These are phyloP conservation scores for Ceratina japonica DNA, from an alignment of 1,140 invertebrate species.

Conservation along the genomic window DNA sequence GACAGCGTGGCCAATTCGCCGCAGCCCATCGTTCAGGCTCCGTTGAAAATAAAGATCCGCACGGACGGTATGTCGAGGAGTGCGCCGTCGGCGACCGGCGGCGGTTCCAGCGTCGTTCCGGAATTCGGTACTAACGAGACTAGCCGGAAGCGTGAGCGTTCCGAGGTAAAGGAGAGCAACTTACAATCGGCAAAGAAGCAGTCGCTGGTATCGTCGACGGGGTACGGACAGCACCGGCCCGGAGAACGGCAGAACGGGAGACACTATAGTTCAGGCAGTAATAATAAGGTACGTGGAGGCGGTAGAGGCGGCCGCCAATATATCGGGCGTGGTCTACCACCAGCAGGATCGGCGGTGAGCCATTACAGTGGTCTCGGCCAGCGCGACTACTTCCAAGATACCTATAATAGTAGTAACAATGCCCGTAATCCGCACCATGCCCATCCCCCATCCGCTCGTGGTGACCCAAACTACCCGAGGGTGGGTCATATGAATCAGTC, in stretches of 20 bases:
- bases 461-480: conserved; percentile 54
- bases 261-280: conserved; percentile 77
- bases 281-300: conserved; percentile 80
- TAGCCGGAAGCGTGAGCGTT: conserved; percentile 67
- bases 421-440: conserved; percentile 47
- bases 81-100: conserved; percentile 35
- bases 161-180: conserved; percentile 51
- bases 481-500: conserved; percentile 21
- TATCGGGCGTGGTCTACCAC: conserved; percentile 62
- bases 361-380: conserved; percentile 51
- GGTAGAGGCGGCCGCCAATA: conserved; percentile 70
- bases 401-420: conserved; percentile 58
- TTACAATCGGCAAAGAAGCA: too few species aligned
- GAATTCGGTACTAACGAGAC: conserved; percentile 47
- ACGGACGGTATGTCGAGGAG: conserved; percentile 77
- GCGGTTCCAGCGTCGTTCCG: conserved; percentile 31
- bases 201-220: conserved; percentile 42
- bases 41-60: conserved; percentile 81
- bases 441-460: conserved; percentile 49
- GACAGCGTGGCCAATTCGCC: conserved; percentile 48
- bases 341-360: conserved; percentile 67
- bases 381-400: conserved; percentile 59
- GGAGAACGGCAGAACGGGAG: conserved; percentile 73
- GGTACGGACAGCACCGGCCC: conserved; percentile 57
- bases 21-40: conserved; percentile 65